A percentile compares a stretch with the other conserved stretches of the same genome.
These are phyloP conservation scores for Lepilemur ruficaudatus DNA, from an alignment of 2,797 vertebrate genomes.

Conservation along the genomic window DNA sequence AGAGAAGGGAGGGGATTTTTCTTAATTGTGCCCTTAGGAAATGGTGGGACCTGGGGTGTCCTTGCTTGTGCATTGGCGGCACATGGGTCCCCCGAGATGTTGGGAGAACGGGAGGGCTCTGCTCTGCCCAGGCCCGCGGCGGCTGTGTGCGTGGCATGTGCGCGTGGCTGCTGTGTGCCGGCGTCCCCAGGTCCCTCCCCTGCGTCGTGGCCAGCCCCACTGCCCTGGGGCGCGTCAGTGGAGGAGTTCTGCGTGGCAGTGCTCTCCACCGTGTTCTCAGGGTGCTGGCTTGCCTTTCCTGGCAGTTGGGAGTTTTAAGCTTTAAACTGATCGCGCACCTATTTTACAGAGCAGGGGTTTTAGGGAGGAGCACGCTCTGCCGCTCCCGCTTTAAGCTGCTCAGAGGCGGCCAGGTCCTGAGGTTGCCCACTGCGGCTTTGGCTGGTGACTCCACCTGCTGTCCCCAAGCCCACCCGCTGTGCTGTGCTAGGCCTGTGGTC, in stretches of 20 bases:
- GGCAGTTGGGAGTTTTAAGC: not conserved
- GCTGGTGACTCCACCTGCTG: not conserved
- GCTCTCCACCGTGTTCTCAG: accelerated
- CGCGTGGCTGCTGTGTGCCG: too few species aligned
- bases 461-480: not conserved
- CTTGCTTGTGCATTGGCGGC: not conserved
- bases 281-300: not conserved
- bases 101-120: too few species aligned
- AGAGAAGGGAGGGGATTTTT: not conserved
- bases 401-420: not conserved
- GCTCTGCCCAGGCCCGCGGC: not conserved
- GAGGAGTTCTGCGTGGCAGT: not conserved
- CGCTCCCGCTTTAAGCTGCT: not conserved
- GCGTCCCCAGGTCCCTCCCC: too few species aligned
- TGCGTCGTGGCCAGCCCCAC: not conserved
- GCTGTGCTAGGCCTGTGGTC: too few species aligned
- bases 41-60: not conserved
- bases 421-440: not conserved
- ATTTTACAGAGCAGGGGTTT: not conserved
- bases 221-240: too few species aligned
- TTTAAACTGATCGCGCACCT: not conserved
- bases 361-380: not conserved
- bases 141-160: too few species aligned
- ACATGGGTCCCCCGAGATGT: too few species aligned
- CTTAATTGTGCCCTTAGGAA: not conserved